Percentiles rank a stretch among this genome's conserved stretches.
Conservation (phyloP, 2,113 vertebrate genomes). For the Halcyon malimbica region DNA sequence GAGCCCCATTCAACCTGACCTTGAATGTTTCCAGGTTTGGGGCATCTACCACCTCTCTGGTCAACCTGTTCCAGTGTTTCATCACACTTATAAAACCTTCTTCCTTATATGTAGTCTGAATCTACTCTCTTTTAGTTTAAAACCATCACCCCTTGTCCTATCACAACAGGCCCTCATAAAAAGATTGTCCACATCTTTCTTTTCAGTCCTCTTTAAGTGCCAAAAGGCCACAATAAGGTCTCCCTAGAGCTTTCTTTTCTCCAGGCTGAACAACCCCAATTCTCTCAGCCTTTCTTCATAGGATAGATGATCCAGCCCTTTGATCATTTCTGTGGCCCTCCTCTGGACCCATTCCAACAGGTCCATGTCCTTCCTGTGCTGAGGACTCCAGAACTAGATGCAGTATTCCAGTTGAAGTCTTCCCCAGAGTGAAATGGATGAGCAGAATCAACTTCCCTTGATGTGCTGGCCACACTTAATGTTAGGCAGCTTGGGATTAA, state of each 20-base stretch:
- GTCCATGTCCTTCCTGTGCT: neutral
- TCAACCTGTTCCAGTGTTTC: neutral
- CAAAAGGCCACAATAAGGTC: neutral
- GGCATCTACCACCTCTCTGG: neutral
- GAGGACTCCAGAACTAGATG: rapidly evolving
- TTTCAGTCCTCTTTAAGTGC: neutral
- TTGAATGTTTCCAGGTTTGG: neutral
- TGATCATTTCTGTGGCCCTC: neutral
- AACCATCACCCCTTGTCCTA: neutral
- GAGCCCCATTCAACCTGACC: rapidly evolving
- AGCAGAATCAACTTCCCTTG: no score
- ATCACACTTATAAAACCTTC: rapidly evolving
- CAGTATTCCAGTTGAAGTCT: neutral
- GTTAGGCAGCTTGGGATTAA: no score
- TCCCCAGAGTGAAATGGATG: no score
- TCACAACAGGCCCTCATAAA: neutral
- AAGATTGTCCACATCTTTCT: no score
- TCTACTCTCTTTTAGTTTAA: neutral
- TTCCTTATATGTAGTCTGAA: neutral
- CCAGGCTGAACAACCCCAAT: neutral
- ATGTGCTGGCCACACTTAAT: no score
- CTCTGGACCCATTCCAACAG: rapidly evolving
- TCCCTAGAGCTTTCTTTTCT: neutral
- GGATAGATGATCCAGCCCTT: neutral
- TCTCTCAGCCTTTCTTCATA: neutral